Base-by-base conservation (phyloP, 2,888 invertebrate species). In the Lathronympha strigana region DNA sequence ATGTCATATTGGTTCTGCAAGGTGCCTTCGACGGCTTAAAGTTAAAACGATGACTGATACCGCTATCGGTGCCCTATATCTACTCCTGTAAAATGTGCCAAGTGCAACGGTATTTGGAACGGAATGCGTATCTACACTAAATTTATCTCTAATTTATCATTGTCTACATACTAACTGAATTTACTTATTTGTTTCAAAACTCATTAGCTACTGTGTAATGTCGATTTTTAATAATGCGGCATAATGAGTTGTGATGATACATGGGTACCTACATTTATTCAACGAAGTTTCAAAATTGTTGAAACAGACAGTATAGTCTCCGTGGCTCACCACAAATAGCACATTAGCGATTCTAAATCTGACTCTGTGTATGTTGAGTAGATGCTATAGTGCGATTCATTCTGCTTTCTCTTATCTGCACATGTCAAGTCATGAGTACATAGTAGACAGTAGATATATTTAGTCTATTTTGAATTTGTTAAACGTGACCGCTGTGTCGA, bases 291-390 rank as follows among this genome's bases (percentile, higher is more conserved):
- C 19, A n/a, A 21, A 55, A 45, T 45, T 43, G 13, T 31, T 17
- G 19, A 43, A 57, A 36, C 19, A 47, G 33, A 33, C 47, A 45
- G 25, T 25, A 33, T 36, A 45, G 47, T 58, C 47, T 33, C 47
- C 21, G 21, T 58, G 73, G 54, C 70, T 72, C 68, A 75, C 57
- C 67, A 57, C 57, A 62, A 62, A 67, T 67, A 67, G 57, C 55
- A 31, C 43, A 4, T 33, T 58, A 36, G 58, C 47, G 47, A 45
- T 47, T 33, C 47, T 49, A 58, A 58, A 58, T 58, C 58, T 9
- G 47, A 47, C 58, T 21, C 36, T 33, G 17, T 33, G 47, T 58
- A 31, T 58, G 15, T 23, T 47, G 33, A n/a, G 45, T 58, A 33
- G 19, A 23, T 47, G 31, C 45, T 47, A 8, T 40, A 31, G 15